Conservation (phyloP, 2,888 invertebrate species). For the Reticulitermes lucifugus region DNA sequence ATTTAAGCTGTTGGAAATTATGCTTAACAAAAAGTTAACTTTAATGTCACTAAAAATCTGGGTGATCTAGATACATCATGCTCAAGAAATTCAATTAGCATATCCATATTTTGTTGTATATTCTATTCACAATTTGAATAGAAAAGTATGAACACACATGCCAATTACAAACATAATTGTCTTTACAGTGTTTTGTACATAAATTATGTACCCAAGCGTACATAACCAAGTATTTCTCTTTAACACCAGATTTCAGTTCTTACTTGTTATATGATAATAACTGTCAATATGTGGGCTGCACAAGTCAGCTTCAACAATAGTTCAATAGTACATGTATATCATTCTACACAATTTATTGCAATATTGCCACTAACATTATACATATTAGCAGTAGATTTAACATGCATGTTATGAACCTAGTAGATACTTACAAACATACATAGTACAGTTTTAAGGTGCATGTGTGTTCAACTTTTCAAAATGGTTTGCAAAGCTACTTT, state of each 20-base stretch:
- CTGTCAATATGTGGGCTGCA: constrained; percentile 30
- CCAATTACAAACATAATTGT: constrained; percentile 39
- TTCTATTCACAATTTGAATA: not conserved
- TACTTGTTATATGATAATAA: constrained; percentile 45
- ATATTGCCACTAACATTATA: constrained; percentile 46
- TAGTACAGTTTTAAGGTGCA: constrained; percentile 44
- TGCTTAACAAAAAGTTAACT: no score
- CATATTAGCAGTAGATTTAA: constrained; percentile 45
- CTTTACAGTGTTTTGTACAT: constrained; percentile 47
- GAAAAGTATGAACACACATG: constrained; percentile 28
- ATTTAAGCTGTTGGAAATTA: no score
- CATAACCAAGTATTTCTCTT: constrained; percentile 44
- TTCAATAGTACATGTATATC: constrained; percentile 43
- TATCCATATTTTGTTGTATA: constrained; percentile 33
- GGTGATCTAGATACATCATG: no score
- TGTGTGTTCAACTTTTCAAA: constrained; percentile 29
- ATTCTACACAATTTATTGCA: constrained; percentile 43
- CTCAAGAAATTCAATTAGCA: not conserved
- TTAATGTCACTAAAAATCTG: no score
- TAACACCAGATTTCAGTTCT: constrained; percentile 44
- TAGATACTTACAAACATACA: constrained; percentile 41
- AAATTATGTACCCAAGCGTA: constrained; percentile 25
- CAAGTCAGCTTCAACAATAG: constrained; percentile 37
- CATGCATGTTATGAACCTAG: constrained; percentile 46
- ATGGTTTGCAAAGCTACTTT: not conserved